Evolutionary conservation across 1,140 invertebrate genomes (phyloP).

Genomic region (Danaus melanippus): DNA sequence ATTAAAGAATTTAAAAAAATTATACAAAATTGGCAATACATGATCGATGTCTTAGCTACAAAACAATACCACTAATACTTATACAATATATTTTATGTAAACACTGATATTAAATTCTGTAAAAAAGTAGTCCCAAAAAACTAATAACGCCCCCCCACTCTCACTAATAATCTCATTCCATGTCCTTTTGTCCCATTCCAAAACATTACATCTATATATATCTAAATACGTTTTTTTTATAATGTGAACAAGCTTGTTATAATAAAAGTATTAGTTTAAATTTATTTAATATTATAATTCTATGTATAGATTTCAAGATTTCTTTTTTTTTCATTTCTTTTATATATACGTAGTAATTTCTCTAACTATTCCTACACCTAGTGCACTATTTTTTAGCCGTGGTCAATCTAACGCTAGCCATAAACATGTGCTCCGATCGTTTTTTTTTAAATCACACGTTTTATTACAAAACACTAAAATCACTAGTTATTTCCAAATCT

Average conservation of each 20-base stretch:
- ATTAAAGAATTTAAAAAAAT: constrained; percentile 1
- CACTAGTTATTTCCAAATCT: constrained; percentile 10
- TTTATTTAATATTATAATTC: constrained; percentile 64
- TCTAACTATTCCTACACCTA: constrained; percentile 67
- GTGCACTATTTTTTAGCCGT: constrained; percentile 66
- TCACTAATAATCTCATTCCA: constrained; percentile 43
- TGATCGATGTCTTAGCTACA: no score
- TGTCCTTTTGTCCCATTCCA: constrained; percentile 37
- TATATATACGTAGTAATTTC: constrained; percentile 63
- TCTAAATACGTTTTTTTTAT: constrained; percentile 65
- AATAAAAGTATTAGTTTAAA: constrained; percentile 70
- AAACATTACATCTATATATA: constrained; percentile 52
- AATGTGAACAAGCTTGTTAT: constrained; percentile 71
- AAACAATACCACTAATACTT: neutral
- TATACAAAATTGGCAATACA: constrained; percentile 1
- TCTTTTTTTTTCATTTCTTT: constrained; percentile 55
- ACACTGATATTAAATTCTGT: constrained; percentile 9
- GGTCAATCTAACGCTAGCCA: constrained; percentile 58
- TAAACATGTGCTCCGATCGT: constrained; percentile 35
- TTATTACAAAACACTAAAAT: constrained; percentile 24
- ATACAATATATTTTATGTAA: constrained; percentile 9
- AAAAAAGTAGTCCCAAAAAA: constrained; percentile 31
- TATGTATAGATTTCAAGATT: constrained; percentile 70
- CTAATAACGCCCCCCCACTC: constrained; percentile 36
- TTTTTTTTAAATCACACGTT: constrained; percentile 19